A percentile compares a stretch with the other conserved stretches of the same genome.
phyloP scores from a whole-genome alignment of 2,113 vertebrate species.

The Dicerorhinus sumatrensis region DNA sequence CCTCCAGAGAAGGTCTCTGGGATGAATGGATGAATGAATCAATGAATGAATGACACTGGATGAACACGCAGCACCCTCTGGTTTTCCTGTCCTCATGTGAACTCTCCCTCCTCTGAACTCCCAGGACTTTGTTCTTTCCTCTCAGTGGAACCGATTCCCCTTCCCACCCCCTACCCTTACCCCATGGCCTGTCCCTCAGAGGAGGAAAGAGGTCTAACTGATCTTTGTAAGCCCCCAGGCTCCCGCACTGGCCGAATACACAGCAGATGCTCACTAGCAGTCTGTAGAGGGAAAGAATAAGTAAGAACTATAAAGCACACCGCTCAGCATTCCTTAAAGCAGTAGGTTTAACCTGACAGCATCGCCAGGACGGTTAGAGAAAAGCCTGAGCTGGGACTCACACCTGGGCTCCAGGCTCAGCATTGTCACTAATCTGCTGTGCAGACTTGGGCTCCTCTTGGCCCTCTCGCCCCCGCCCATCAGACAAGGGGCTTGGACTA shows the following conservation, averaged over 20 bases:
- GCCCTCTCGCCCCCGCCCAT: neutral
- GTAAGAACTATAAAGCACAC: neutral
- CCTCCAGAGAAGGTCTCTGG: neutral
- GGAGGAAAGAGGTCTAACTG: neutral
- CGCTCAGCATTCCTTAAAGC: neutral
- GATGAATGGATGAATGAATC: neutral
- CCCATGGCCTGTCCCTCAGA: neutral
- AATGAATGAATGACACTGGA: neutral
- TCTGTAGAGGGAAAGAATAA: neutral
- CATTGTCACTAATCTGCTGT: neutral
- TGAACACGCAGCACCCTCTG: neutral
- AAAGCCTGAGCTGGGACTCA: neutral
- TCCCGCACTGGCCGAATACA: neutral
- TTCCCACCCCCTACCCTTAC: rapidly evolving
- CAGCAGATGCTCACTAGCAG: neutral
- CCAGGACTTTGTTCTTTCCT: neutral
- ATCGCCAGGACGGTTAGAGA: neutral
- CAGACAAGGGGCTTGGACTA: neutral
- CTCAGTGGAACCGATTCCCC: neutral
- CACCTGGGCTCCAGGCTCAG: neutral
- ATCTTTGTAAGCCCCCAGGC: no score
- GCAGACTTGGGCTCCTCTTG: neutral
- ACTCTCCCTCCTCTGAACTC: neutral
- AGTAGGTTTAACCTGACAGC: neutral
- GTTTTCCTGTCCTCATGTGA: neutral